Base-by-base conservation (phyloP, 2,113 vertebrate genomes). In the Actinemys pallida region DNA sequence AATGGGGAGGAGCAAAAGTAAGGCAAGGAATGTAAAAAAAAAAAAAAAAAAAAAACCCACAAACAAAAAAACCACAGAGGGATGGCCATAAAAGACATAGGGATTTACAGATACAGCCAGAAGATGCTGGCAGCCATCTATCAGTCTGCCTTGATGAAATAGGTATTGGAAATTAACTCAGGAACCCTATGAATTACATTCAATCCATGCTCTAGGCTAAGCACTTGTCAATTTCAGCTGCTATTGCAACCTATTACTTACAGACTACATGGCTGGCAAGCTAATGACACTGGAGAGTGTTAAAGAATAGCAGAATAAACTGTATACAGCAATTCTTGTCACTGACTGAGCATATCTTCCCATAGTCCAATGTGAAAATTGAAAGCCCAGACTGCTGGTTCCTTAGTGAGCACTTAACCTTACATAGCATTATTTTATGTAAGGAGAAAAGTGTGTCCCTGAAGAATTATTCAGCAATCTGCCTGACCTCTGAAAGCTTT, bases 111-210 rank as follows among this genome's bases (percentile, higher is more conserved):
- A 98, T 97, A 97, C 97, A 98, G 96, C 92, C 94, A 94, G 93
- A 97, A 98, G 98, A 98, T 96, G 94, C 96, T 98, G 97, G 95
- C 97, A 98, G 97, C 96, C 90, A 98, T 98, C 97, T 98, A 97
- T 98, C 98, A 98, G 98, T 94, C 96, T 96, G 94, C 93, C 95
- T 97, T 98, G 98, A 98, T 98, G 98, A 98, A 98, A 98, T 94
- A 98, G 97, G 98, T 98, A 98, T 98, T 98, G 98, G 97, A 98
- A 99, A 99, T 99, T 98, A 99, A 98, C 97, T 98, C 94, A 53
- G 97, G 96, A 98, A 97, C 96, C 96, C 95, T 97, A 98, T 98
- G 98, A 99, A 99, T 98, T 98, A 98, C 98, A 98, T 98, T 98
- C 98, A 98, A 95, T 98, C 97, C 98, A 97, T 98, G 98, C 98